phyloP scores from a whole-genome alignment of 2,113 vertebrate genomes.

The Apeltes quadracus region DNA sequence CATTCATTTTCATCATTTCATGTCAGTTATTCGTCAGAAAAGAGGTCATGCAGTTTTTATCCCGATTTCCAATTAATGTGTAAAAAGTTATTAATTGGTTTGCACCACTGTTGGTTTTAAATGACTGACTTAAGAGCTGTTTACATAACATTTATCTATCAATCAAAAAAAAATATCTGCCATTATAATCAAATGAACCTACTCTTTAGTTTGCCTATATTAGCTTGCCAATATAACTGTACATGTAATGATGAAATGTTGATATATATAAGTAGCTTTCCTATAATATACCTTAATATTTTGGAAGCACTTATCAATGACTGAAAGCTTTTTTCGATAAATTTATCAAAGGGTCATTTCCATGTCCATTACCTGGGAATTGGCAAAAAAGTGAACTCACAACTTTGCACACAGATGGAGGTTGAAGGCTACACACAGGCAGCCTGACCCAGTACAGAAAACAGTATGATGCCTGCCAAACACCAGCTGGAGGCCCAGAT shows the following conservation, averaged over 20 bases:
- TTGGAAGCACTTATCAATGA: neutral
- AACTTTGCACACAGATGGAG: constrained; percentile 18
- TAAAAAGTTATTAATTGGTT: neutral
- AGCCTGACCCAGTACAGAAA: constrained; percentile 34
- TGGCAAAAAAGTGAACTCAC: constrained; percentile 11
- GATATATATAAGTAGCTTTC: neutral
- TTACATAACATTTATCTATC: neutral
- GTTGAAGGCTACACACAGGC: constrained; percentile 14
- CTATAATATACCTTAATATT: neutral
- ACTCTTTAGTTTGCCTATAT: neutral
- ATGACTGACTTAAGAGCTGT: neutral
- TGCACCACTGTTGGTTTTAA: neutral
- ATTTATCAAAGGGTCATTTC: neutral
- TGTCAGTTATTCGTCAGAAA: neutral
- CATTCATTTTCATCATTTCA: neutral
- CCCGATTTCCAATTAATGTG: neutral
- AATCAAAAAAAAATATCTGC: neutral
- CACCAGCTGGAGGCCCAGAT: constrained; percentile 61
- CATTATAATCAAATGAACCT: constrained; percentile 1
- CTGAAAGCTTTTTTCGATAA: neutral
- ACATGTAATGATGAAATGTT: neutral
- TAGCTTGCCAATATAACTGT: neutral
- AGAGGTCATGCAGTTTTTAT: neutral
- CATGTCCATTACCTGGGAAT: neutral
- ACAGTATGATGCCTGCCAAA: constrained; percentile 46